Evolutionary conservation across 53 echinoderm and acorn worm species (phyloP).

Genomic region (Patiria pectinifera): DNA sequence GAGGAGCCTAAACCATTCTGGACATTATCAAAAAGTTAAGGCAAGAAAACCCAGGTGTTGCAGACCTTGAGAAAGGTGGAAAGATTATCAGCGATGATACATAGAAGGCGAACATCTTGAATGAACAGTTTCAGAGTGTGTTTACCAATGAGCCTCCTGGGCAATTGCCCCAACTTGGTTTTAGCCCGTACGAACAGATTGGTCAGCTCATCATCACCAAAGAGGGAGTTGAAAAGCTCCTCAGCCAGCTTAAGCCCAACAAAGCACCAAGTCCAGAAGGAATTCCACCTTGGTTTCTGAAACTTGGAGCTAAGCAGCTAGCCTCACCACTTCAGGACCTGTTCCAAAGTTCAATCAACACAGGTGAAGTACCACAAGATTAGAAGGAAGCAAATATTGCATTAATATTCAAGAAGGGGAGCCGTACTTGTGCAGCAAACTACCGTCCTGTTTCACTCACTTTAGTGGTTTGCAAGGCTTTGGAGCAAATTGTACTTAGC

Average conservation of each 20-base stretch:
- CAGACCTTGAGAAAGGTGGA: constrained; percentile 34
- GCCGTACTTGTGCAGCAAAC: constrained; percentile 30
- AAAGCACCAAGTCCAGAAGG: constrained; percentile 42
- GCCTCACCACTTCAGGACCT: neutral
- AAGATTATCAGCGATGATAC: constrained; percentile 20
- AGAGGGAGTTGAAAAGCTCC: neutral
- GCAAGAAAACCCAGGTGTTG: constrained; percentile 14
- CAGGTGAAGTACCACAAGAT: constrained; percentile 16
- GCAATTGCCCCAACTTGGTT: neutral
- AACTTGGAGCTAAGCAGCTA: neutral
- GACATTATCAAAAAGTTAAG: constrained; percentile 24
- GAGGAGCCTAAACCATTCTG: constrained; percentile 37
- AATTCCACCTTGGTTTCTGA: constrained; percentile 12
- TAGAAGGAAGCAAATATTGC: constrained; percentile 59
- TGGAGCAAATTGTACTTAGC: constrained; percentile 63
- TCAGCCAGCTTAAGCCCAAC: neutral
- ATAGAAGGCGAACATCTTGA: constrained; percentile 33
- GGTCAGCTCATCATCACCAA: neutral
- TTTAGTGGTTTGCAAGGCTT: constrained; percentile 52
- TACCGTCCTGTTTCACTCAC: constrained; percentile 76
- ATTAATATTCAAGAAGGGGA: constrained; percentile 67
- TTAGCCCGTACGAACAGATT: neutral
- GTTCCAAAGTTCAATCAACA: constrained; percentile 14
- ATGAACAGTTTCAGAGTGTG: constrained; percentile 29
- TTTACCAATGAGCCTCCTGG: constrained; percentile 20